Evolutionary conservation across 2,113 vertebrate species (phyloP), one percentile per base, ranked within the genome.

Genomic region (Mola mola): DNA sequence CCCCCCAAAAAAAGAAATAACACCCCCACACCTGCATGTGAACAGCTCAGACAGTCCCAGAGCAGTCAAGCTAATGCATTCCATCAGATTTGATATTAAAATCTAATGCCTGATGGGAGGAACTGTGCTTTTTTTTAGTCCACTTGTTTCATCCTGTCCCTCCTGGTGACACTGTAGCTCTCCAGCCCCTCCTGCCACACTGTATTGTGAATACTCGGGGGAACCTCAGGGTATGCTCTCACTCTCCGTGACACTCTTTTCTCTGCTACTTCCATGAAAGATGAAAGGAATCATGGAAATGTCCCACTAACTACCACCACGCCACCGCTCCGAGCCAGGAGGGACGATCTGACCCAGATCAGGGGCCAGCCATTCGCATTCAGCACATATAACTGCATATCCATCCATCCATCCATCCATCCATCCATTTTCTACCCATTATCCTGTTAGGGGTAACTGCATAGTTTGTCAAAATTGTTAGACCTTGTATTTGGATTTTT

Each of bases 271-370:
- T 78, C 60, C 72, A 65, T 82, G 59, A 78, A 77, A 55, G 48
- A 79, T 73, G 53, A 53, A 22, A 43, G 51, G 67, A 60, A 52
- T 75, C 44, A 44, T 79, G 83, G 67, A 53, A 64, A 36, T 55
- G 83, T 56, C 73, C 78, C 48, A 81, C 42, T 57, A 77, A 79
- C 19, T 8, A 1, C 41, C 12, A 29, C n/a, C 29, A 5, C 5
- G 17, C 12, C 5, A 19, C 26, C 2, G 36, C 22, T 9, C 13
- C 13, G 25, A 29, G 19, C 47, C 15, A 26, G 2, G 37, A 5
- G 22, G 42, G 49, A 4, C 1, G 8, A 11, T 8, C 21, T 63
- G 59, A 63, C 41, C 63, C 49, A 62, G 26, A 22, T 40, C 1
- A 13, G 42, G 10, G 3, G 5, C 21, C 21, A 13, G 38, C 10